These are phyloP conservation scores for Scophthalmus maximus DNA, from an alignment of 2,113 vertebrate species.

Conservation along the genomic window DNA sequence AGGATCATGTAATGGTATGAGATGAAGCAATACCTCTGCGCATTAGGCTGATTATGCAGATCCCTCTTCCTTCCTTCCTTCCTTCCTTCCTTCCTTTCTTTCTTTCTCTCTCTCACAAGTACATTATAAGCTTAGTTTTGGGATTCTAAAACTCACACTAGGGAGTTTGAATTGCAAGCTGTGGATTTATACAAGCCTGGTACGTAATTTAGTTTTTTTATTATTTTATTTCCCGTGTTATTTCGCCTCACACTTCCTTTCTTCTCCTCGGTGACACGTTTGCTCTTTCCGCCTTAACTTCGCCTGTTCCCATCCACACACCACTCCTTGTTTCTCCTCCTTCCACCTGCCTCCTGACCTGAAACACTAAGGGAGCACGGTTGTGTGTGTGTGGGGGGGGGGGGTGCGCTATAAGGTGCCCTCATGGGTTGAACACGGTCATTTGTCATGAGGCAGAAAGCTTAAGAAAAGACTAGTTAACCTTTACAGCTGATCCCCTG, in stretches of 20 bases:
- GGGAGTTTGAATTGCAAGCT: slow-evolving; percentile 22
- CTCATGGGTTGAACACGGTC: slow-evolving; percentile 77
- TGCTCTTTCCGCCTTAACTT: slow-evolving; percentile 15
- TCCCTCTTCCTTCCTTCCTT: background rate
- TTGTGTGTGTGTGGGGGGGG: background rate
- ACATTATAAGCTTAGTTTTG: slow-evolving; percentile 14
- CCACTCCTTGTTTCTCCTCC: slow-evolving; percentile 42
- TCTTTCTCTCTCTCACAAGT: slow-evolving; percentile 13
- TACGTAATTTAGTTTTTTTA: slow-evolving; percentile 19
- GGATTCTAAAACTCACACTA: slow-evolving; percentile 28
- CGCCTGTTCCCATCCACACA: slow-evolving; percentile 38
- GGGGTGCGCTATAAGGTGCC: slow-evolving; percentile 70
- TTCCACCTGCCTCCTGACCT: slow-evolving; percentile 45
- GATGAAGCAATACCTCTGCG: slow-evolving; percentile 38
- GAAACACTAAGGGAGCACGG: slow-evolving; percentile 40
- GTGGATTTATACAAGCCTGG: slow-evolving; percentile 20
- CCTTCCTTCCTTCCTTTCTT: background rate
- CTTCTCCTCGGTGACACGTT: slow-evolving; percentile 26
- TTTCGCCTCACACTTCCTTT: slow-evolving; percentile 30
- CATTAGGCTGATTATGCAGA: slow-evolving; percentile 32
- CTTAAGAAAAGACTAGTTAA: slow-evolving; percentile 84
- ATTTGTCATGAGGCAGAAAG: slow-evolving; percentile 83
- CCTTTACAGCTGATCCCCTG: slow-evolving; percentile 78
- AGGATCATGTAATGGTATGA: slow-evolving; percentile 24
- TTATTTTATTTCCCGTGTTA: background rate